Conservation (phyloP, 2,113 vertebrate genomes). For the Vimba vimba region DNA sequence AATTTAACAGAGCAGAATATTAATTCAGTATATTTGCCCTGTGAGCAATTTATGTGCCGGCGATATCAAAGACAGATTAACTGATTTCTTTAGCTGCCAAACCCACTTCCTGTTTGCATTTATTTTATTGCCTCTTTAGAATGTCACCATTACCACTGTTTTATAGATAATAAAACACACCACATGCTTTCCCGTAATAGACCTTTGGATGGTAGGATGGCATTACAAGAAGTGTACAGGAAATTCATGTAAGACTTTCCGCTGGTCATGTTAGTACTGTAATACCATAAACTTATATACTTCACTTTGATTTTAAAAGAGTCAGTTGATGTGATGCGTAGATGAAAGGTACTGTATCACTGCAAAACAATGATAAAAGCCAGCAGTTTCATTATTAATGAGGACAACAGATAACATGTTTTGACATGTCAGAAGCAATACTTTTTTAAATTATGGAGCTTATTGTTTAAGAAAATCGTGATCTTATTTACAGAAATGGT, state of each 20-base stretch:
- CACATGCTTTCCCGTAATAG: conserved; percentile 10
- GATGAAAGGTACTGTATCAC: not conserved
- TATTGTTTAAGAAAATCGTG: not conserved
- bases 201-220: not conserved
- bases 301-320: not conserved
- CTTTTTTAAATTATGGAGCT: no score
- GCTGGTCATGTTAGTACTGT: not conserved
- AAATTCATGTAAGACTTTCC: not conserved
- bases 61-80: conserved; percentile 19
- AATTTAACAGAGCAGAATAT: not conserved
- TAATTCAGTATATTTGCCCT: not conserved
- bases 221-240: not conserved
- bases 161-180: conserved; percentile 21
- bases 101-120: conserved; percentile 42
- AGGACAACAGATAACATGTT: not conserved
- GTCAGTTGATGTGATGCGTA: not conserved
- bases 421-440: not conserved
- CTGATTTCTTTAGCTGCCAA: not conserved
- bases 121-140: conserved; percentile 38
- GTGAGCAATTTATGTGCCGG: not conserved
- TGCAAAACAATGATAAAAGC: not conserved
- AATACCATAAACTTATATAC: not conserved
- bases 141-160: conserved; percentile 3
- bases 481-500: not conserved
- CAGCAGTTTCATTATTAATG: not conserved